Evolutionary conservation across 2,797 vertebrate species (phyloP).

Genomic region (Lycodopsis pacificus): DNA sequence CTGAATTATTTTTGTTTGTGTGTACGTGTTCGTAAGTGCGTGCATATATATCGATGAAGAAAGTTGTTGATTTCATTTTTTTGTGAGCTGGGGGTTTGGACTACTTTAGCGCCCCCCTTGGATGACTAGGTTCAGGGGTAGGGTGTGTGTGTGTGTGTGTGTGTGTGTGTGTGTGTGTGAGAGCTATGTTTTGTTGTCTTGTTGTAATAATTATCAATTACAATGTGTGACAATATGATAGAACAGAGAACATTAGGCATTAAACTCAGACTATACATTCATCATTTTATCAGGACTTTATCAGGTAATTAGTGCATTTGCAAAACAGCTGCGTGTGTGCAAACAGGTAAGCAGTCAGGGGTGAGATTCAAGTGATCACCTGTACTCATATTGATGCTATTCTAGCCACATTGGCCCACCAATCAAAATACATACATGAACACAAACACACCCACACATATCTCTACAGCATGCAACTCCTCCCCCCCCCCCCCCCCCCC

Average conservation of each 20-base stretch:
- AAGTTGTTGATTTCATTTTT: slow-evolving; percentile 1
- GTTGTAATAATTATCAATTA: background rate
- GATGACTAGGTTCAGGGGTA: background rate
- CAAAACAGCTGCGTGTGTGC: slow-evolving; percentile 6
- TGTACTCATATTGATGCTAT: slow-evolving; percentile 22
- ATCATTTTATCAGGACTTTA: background rate
- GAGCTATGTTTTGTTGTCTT: background rate
- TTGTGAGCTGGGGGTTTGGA: background rate
- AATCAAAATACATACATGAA: slow-evolving; percentile 33
- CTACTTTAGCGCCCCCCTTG: slow-evolving; percentile 12
- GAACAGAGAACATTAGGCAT: background rate
- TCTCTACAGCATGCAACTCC: slow-evolving; percentile 5
- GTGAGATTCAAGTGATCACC: slow-evolving; percentile 32
- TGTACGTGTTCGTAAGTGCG: background rate
- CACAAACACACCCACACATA: slow-evolving; percentile 45
- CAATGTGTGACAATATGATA: background rate
- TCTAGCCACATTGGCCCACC: slow-evolving; percentile 4
- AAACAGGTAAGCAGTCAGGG: slow-evolving; percentile 1
- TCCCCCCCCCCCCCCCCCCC: background rate
- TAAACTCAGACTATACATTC: background rate
- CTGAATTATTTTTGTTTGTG: slow-evolving; percentile 17
- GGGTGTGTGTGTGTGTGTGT: no score
- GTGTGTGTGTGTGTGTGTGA: no score
- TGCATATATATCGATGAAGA: background rate
- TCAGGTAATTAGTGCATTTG: background rate